Evolutionary conservation across 2,797 vertebrate genomes (phyloP), one percentile per base, ranked within the genome.

Genomic region (Rhabdophis nuchalis): DNA sequence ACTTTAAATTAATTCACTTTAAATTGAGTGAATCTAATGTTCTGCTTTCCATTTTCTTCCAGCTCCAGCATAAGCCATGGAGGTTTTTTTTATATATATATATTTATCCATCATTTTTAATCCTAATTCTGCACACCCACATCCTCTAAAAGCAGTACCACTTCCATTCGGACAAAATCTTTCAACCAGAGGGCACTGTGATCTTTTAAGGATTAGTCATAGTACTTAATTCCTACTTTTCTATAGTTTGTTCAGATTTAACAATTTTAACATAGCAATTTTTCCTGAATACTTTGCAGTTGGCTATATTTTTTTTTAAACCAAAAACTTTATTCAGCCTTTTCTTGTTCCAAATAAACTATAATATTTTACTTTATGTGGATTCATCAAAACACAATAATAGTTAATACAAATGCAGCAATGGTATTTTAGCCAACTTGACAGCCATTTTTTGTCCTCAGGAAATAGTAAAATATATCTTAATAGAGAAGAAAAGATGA

Each of bases 201-300:
- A 1, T 94, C 10, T 91, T 93, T 89, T 36, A 7, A 11, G 0
- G 88, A 94, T 12, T 13, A 20, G 5, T 91, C 94, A 85, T 89
- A 89, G 18, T 20, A 27, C 58, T 0, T 89, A 77, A 58, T 60
- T 82, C 29, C 8, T 57, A 41, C 3, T 23, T 88, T 56, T 25
- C 27, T 86, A 57, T 92, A 60, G n/a, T 20, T 57, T 11, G 88
- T 0, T 85, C 64, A 77, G 58, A 91, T 50, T 82, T 53, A 92
- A 91, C 88, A 29, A 64, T 91, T 41, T 32, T 95, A 23, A 6
- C 36, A 9, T 94, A 92, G 68, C 32, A 89, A 90, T 64, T 91
- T 77, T 60, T 9, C 77, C 85, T 89, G 3, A 64, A 20, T 1
- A 23, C 50, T 90, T 72, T 91, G 13, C 93, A 60, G 72, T 58